Evolutionary conservation across 2,888 invertebrate species (phyloP).

Genomic region (Tiliacea citrago): DNA sequence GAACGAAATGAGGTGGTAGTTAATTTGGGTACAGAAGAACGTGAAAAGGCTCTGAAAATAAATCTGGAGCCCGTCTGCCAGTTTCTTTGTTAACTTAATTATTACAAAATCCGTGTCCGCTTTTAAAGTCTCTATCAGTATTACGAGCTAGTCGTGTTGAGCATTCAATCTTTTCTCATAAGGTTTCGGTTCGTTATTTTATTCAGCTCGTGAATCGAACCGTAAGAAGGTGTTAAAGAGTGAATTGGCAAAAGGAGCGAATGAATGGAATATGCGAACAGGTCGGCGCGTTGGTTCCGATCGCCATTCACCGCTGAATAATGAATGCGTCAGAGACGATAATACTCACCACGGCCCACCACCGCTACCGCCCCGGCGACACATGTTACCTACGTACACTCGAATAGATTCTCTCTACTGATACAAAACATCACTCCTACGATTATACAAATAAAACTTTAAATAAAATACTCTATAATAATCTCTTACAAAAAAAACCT

Average conservation of each 20-base stretch:
- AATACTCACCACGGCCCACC: constrained; percentile 70
- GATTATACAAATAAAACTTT: background rate
- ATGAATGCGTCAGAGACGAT: constrained; percentile 79
- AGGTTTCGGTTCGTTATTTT: constrained; percentile 83
- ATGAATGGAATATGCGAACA: constrained; percentile 86
- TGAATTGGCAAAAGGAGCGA: constrained; percentile 86
- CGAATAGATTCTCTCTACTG: constrained; percentile 40
- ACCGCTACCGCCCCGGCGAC: constrained; percentile 46
- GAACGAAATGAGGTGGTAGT: constrained; percentile 33
- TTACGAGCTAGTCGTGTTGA: constrained; percentile 70
- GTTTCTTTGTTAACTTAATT: constrained; percentile 50
- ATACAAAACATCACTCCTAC: constrained; percentile 15
- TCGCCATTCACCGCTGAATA: constrained; percentile 81
- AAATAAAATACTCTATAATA: background rate
- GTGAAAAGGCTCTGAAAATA: constrained; percentile 39
- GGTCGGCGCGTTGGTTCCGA: constrained; percentile 74
- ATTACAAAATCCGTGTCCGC: constrained; percentile 49
- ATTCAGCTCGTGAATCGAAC: constrained; percentile 85
- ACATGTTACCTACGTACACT: constrained; percentile 42
- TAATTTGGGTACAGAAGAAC: constrained; percentile 36
- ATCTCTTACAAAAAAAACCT: background rate
- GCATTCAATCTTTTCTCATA: constrained; percentile 80
- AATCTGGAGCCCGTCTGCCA: constrained; percentile 23
- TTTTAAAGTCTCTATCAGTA: constrained; percentile 72
- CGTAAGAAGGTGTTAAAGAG: constrained; percentile 89